Evolutionary conservation across 2,797 vertebrate species (phyloP).

Genomic region (Enteromius argenteus): DNA sequence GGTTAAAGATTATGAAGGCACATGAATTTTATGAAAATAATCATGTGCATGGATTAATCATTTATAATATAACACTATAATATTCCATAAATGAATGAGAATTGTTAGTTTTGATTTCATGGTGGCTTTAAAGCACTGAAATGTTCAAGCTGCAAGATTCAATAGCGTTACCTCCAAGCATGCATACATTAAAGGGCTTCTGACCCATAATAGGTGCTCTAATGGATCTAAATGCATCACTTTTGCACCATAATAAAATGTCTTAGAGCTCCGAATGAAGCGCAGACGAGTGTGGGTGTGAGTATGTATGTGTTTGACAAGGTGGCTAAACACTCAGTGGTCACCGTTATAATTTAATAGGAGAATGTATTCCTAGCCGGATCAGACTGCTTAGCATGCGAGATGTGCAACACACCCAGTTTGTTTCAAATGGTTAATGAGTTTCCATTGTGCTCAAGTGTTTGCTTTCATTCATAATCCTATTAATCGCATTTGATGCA

Average conservation of each 20-base stretch:
- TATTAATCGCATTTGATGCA: constrained; percentile 31
- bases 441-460: constrained; percentile 40
- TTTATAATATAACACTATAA: not conserved
- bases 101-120: not conserved
- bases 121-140: constrained; percentile 1
- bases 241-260: constrained; percentile 14
- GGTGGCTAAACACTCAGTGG: constrained; percentile 6
- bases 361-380: not conserved
- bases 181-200: constrained; percentile 13
- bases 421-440: constrained; percentile 45
- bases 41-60: not conserved
- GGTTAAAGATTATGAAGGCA: not conserved
- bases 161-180: not conserved
- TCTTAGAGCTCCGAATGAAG: not conserved
- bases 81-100: not conserved
- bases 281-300: not conserved
- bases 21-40: not conserved
- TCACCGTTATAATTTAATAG: constrained; percentile 17
- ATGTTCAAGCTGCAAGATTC: constrained; percentile 6
- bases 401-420: not conserved
- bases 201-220: not conserved
- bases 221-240: constrained; percentile 25
- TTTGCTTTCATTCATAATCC: constrained; percentile 45
- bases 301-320: constrained; percentile 5
- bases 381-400: constrained; percentile 28